These are phyloP conservation scores for Delichon dasypus DNA, from an alignment of 2,797 vertebrate genomes.

Conservation along the genomic window DNA sequence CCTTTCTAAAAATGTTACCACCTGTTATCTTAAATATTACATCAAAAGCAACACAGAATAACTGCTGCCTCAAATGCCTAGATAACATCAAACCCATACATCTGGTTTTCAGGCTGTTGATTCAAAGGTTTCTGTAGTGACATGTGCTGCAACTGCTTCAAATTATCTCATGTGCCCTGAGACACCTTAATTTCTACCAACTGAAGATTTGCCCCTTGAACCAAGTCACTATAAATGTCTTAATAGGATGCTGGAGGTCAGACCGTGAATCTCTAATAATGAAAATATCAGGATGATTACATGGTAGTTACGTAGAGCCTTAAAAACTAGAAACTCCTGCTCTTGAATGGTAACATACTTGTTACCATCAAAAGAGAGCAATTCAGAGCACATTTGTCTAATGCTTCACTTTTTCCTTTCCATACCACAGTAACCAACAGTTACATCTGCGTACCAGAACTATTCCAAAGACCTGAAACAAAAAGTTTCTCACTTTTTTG, in stretches of 20 bases:
- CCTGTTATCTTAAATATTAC: background rate
- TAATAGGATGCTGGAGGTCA: background rate
- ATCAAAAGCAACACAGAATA: background rate
- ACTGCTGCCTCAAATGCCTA: background rate
- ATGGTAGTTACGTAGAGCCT: background rate
- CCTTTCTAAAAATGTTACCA: background rate
- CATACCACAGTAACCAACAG: background rate
- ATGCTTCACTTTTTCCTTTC: background rate
- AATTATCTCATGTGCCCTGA: background rate
- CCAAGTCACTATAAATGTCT: background rate
- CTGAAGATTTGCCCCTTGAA: background rate
- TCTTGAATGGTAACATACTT: background rate
- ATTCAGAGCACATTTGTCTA: background rate
- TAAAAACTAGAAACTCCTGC: background rate
- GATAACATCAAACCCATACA: background rate
- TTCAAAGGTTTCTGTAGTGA: background rate
- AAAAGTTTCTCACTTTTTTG: background rate
- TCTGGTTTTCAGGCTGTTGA: background rate
- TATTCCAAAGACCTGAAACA: background rate
- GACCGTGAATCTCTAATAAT: background rate
- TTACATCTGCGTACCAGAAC: background rate
- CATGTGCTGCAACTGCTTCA: background rate
- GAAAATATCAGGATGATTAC: background rate
- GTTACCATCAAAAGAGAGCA: background rate
- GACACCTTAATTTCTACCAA: background rate